Base-by-base conservation (phyloP, 2,888 invertebrate genomes). In the Rotaria macrura region DNA sequence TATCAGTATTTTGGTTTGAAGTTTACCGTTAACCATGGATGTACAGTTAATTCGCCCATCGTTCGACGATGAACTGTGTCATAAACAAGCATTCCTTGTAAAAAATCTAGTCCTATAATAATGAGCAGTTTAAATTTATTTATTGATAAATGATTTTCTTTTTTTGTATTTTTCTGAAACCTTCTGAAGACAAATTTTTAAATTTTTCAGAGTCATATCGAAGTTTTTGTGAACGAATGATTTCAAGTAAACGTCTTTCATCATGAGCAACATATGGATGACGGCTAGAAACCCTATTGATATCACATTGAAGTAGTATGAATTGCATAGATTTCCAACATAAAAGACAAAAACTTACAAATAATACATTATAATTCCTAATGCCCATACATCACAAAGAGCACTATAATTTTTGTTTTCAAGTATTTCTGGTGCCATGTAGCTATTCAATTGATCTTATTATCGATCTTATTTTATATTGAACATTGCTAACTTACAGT, bases 351-450 rank as follows among this genome's bases (percentile, higher is more conserved):
- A 43, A 5, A 84, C 90, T 88, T 92, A 89, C 89, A 93, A 88
- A 85, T 91, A 89, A 89, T 92, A 93, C 89, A 92, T 90, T 85
- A 93, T 93, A 43, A 93, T 90, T 17, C 93, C 93, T 89, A 93
- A 90, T 0, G 93, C 92, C 93, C 93, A 93, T 23, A 93, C 91
- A 88, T 93, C 93, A 89, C 93, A 93, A 87, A 92, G 92, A 88
- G 93, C 92, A 88, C 92, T 93, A 89, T 93, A 93, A 0, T 92
- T 91, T 87, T 91, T 91, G 86, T 90, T 90, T 72, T 91, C 91
- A 57, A 93, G 89, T 87, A 93, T 92, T 90, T 93, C 93, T 52
- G 93, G 93, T n/a, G 93, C 93, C 90, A 88, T 49, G 20, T 79
- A 79, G 1, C 79, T 79, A 34, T 34, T 65, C 6, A 34, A 34